Base-by-base conservation (phyloP, 2,888 invertebrate genomes). In the Tortricodes alternella region DNA sequence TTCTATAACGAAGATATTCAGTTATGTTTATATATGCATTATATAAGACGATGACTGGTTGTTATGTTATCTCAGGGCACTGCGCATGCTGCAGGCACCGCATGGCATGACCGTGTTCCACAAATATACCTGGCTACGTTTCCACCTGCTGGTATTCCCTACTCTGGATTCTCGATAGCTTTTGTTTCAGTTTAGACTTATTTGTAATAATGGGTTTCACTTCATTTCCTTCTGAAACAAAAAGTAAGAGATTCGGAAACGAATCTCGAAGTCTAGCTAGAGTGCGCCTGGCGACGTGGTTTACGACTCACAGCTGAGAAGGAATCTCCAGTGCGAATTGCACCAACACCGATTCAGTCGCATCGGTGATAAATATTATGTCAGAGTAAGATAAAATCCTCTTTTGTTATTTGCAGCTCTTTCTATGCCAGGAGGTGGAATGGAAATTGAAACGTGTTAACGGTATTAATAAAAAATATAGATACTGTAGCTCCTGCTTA, bases 1-100 rank as follows among this genome's bases (percentile, higher is more conserved):
- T 29, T 29, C n/a, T 64, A 64, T 62, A 62, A 67, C 63, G 59
- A 63, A 73, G 71, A 76, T 80, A 80, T 80, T 83, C 74, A 76
- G 78, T 78, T 72, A 78, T 78, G 50, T 32, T 50, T 56, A 50
- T 50, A 50, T 44, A 83, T 78, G 75, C 76, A 73, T 76, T 80
- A 78, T 87, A 82, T 85, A 83, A 72, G 73, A 69, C 76, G 80
- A 80, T 83, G 79, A 85, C 84, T 79, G 78, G 63, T 73, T 72
- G 72, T 72, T 76, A 71, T 75, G 76, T 80, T 85, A 79, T 85
- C 85, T 87, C 86, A 74, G 72, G 62, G 75, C 81, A 76, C 80
- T 77, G 82, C 80, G 80, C 80, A 73, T 51, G 68, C 68, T 84
- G 85, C 85, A 82, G 81, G 69, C 70, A 67, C 59, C 63, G 58